Conservation (phyloP, 2,797 vertebrate species). For the Lemur catta region DNA sequence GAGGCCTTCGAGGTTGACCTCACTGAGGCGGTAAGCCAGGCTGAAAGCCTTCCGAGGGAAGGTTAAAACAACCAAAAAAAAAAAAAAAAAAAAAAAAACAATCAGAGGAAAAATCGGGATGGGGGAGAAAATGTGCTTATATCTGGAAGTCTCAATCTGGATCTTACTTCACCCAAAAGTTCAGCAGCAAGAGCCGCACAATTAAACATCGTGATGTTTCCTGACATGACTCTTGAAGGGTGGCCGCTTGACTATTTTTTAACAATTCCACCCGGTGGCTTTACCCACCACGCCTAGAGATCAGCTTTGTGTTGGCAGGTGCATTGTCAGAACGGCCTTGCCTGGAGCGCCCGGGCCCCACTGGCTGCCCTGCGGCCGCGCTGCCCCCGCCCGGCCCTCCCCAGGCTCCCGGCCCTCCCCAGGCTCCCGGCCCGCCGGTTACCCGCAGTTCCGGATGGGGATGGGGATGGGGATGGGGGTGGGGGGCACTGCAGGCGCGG, state of each 20-base stretch:
- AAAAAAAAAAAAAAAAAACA: too few relatives aligned
- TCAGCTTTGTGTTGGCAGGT: slow-evolving; percentile 51
- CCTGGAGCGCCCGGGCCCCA: slow-evolving; percentile 54
- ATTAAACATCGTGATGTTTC: background rate
- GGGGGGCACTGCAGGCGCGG: slow-evolving; percentile 83
- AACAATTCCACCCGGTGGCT: background rate
- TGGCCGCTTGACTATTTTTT: background rate
- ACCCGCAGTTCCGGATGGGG: slow-evolving; percentile 87
- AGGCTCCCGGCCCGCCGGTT: slow-evolving; percentile 82
- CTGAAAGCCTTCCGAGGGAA: slow-evolving; percentile 61
- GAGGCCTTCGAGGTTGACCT: slow-evolving; percentile 66
- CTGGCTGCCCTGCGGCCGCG: slow-evolving; percentile 40
- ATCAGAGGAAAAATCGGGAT: background rate
- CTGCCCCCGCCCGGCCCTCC: too few relatives aligned
- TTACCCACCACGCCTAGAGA: slow-evolving; percentile 71
- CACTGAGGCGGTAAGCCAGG: slow-evolving; percentile 71
- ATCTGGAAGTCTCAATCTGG: background rate
- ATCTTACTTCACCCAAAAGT: background rate
- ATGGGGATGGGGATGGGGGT: slow-evolving; percentile 72
- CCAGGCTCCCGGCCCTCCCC: slow-evolving; percentile 79
- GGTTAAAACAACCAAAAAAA: too few relatives aligned
- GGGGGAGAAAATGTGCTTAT: background rate
- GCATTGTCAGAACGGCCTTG: slow-evolving; percentile 61
- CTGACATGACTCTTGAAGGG: slow-evolving; percentile 23
- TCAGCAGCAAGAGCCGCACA: background rate